These are phyloP conservation scores for Synergus japonicus DNA, from an alignment of 2,888 invertebrate species.

Conservation along the genomic window DNA sequence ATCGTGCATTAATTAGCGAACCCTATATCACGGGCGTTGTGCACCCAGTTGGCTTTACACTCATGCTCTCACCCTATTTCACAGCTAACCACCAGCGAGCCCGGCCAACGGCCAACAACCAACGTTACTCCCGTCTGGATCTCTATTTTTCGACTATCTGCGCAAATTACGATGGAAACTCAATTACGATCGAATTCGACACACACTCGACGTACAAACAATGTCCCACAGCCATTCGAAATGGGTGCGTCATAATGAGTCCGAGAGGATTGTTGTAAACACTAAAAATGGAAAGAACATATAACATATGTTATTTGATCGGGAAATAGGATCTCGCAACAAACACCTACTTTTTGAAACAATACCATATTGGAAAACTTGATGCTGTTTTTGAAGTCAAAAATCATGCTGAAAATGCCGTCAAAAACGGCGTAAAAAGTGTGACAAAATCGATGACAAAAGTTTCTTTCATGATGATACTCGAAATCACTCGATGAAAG, in stretches of 20 bases:
- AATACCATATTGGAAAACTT: no score
- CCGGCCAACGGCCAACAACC: constrained; percentile 31
- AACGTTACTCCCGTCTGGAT: constrained; percentile 33
- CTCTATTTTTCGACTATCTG: constrained; percentile 40
- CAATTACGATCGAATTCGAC: constrained; percentile 39
- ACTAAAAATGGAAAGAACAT: not conserved
- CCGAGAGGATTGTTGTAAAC: constrained; percentile 9
- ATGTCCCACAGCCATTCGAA: constrained; percentile 35
- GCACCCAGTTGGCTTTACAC: constrained; percentile 52
- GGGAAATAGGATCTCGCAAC: not conserved
- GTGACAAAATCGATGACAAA: no score
- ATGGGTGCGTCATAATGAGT: constrained; percentile 33
- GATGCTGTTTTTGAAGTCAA: no score
- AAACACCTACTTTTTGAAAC: not conserved
- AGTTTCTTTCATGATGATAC: no score
- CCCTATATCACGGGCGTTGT: constrained; percentile 64
- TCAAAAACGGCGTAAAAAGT: no score
- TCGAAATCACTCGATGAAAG: no score
- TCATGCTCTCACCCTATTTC: constrained; percentile 63
- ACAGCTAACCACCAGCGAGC: constrained; percentile 63
- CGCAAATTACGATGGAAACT: constrained; percentile 38
- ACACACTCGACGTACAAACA: constrained; percentile 23
- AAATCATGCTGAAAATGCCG: no score
- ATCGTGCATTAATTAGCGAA: constrained; percentile 74
- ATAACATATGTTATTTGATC: constrained; percentile 2